Conservation (phyloP, 2,113 vertebrate species). For the Gorsachius goisagi region DNA sequence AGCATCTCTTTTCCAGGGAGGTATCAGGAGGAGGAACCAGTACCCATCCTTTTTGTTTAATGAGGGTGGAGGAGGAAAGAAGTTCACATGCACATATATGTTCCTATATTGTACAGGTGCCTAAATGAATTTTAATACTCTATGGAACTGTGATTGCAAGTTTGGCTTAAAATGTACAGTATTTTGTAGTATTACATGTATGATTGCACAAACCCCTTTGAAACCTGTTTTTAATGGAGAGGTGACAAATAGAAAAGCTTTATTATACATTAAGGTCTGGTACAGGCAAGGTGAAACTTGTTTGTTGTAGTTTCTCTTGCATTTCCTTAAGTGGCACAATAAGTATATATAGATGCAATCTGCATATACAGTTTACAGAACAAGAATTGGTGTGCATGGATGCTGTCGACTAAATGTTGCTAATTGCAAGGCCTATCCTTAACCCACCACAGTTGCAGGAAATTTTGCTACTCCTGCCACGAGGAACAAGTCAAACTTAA, state of each 20-base stretch:
- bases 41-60: not conserved
- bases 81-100: not conserved
- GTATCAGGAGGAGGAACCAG: not conserved
- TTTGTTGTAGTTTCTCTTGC: not conserved
- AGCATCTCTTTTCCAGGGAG: not conserved
- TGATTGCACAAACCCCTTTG: not conserved
- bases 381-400: not conserved
- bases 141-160: not conserved
- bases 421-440: not conserved
- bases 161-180: not conserved
- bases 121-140: not conserved
- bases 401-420: not conserved
- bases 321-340: not conserved
- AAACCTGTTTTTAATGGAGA: not conserved
- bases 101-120: not conserved
- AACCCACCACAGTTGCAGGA: not conserved
- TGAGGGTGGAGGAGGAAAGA: not conserved
- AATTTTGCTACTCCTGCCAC: rapidly evolving
- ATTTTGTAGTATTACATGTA: not conserved
- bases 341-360: not conserved
- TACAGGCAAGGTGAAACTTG: not conserved
- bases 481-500: not conserved
- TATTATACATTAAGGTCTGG: not conserved
- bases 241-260: not conserved
- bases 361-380: not conserved